Conservation (phyloP, 2,113 vertebrate species). For the Brienomyrus brachyistius region DNA sequence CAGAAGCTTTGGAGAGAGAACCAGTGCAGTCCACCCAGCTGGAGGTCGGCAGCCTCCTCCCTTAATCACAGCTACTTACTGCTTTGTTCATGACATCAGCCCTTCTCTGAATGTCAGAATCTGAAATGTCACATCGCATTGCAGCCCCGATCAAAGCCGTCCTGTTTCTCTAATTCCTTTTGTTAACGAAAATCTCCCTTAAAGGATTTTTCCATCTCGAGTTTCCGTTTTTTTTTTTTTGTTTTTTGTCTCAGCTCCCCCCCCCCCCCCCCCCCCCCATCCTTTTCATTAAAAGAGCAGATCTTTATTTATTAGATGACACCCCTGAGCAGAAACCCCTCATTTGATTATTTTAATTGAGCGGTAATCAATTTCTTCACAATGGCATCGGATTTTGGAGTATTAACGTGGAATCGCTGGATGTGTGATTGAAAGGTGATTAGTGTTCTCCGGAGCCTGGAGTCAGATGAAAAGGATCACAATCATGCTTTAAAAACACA, state of each 20-base stretch:
- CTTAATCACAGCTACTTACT: background rate
- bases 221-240: background rate
- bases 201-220: background rate
- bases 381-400: background rate
- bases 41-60: background rate
- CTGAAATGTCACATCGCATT: background rate
- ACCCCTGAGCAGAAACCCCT: background rate
- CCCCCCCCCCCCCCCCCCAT: background rate
- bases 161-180: background rate
- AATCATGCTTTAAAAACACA: background rate
- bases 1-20: background rate
- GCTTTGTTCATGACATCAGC: background rate
- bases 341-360: slow-evolving; percentile 4
- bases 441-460: background rate
- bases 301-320: slow-evolving; percentile 6
- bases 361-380: slow-evolving; percentile 1
- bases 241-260: background rate
- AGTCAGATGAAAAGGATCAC: background rate
- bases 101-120: background rate
- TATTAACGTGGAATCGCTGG: background rate
- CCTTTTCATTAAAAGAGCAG: slow-evolving; percentile 6
- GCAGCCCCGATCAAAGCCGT: background rate
- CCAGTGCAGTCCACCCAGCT: background rate
- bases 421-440: background rate
- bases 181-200: background rate